Conservation (phyloP, 2,797 vertebrate genomes). For the Oceanodroma leucorhoa region DNA sequence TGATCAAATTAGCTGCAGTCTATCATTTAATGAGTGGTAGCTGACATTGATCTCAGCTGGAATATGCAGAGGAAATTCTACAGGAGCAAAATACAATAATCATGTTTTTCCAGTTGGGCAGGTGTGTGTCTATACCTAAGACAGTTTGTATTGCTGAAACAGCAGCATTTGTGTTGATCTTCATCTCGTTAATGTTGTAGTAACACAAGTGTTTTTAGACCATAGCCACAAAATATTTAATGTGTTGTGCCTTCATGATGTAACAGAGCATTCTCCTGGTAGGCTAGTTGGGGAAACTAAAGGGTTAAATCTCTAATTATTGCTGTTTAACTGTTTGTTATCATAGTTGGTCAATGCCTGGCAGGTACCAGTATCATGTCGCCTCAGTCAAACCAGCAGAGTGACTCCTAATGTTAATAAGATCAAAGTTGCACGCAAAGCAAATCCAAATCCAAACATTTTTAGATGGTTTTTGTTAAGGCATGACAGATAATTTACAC, state of each 20-base stretch:
- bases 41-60: conserved; percentile 46
- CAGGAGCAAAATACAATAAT: conserved; percentile 1
- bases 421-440: conserved; percentile 82
- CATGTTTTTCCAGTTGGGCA: conserved; percentile 55
- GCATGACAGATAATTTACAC: conserved; percentile 93
- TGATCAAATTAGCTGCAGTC: conserved; percentile 39
- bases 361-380: conserved; percentile 80
- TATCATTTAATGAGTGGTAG: conserved; percentile 28
- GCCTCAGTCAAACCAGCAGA: conserved; percentile 74
- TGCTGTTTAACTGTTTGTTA: conserved; percentile 85
- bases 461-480: conserved; percentile 82
- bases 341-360: conserved; percentile 87
- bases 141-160: conserved; percentile 74
- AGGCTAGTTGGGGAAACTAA: conserved; percentile 81
- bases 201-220: conserved; percentile 84
- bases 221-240: conserved; percentile 88
- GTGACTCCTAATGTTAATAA: conserved; percentile 77
- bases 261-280: conserved; percentile 86
- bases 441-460: conserved; percentile 77
- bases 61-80: conserved; percentile 42
- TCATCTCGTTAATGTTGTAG: conserved; percentile 80
- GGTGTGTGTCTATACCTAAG: conserved; percentile 77
- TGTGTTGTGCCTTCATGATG: conserved; percentile 96
- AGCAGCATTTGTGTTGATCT: conserved; percentile 75
- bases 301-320: conserved; percentile 80